These are phyloP conservation scores for Triplophysa dalaica DNA, from an alignment of 2,113 vertebrate species.

Conservation along the genomic window DNA sequence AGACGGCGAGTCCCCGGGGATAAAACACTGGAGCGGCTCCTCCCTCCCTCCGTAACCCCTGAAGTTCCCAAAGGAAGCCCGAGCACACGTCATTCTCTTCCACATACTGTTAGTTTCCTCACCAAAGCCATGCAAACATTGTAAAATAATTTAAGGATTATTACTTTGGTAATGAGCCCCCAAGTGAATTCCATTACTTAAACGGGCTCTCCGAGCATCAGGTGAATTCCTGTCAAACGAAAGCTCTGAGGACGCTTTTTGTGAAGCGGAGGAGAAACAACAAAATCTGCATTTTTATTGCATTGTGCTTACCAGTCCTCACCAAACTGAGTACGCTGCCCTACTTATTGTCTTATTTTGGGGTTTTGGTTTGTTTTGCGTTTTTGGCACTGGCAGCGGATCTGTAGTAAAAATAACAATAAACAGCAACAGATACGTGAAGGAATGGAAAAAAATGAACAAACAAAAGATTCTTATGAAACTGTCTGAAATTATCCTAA, in stretches of 20 bases:
- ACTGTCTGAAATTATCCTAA: neutral
- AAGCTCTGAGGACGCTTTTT: slow-evolving; percentile 63
- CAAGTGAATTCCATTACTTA: slow-evolving; percentile 65
- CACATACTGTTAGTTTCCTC: slow-evolving; percentile 53
- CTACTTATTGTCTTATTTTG: slow-evolving; percentile 39
- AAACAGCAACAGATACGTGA: neutral
- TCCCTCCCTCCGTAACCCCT: slow-evolving; percentile 31
- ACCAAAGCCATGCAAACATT: slow-evolving; percentile 44
- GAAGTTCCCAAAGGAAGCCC: slow-evolving; percentile 14
- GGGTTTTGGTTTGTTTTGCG: slow-evolving; percentile 39
- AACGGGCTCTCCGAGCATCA: slow-evolving; percentile 68
- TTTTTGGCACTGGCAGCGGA: neutral
- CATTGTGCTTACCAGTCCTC: slow-evolving; percentile 27
- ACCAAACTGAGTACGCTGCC: slow-evolving; percentile 41
- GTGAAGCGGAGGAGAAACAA: slow-evolving; percentile 53
- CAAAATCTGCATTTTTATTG: slow-evolving; percentile 57
- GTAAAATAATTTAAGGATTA: slow-evolving; percentile 59
- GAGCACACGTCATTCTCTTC: slow-evolving; percentile 2
- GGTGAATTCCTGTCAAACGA: slow-evolving; percentile 63
- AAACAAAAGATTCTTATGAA: neutral
- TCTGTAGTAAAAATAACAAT: neutral
- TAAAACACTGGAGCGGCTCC: slow-evolving; percentile 54
- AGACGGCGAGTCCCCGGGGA: slow-evolving; percentile 53
- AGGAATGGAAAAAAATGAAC: neutral
- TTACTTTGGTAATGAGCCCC: slow-evolving; percentile 74